Evolutionary conservation across 1,140 invertebrate species (phyloP).

Genomic region (Druon quercuslanigerum): DNA sequence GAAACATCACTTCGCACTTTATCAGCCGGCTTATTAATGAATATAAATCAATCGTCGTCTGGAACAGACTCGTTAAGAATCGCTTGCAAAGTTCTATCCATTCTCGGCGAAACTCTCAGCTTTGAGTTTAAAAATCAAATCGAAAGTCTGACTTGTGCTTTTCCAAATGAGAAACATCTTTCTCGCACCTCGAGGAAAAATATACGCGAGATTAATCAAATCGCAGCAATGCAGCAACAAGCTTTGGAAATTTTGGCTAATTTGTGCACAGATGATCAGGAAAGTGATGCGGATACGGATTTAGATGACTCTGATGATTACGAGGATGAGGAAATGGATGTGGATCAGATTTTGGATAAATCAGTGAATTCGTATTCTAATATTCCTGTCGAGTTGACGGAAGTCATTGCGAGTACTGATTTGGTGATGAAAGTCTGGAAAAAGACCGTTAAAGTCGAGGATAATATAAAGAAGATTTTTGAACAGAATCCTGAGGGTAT

Average conservation of each 20-base stretch:
- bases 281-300: constrained; percentile 72
- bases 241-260: constrained; percentile 84
- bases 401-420: constrained; percentile 75
- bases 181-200: constrained; percentile 64
- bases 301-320: constrained; percentile 73
- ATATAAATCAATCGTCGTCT: constrained; percentile 69
- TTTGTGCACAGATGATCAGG: constrained; percentile 81
- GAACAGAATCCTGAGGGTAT: constrained; percentile 73
- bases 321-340: constrained; percentile 67
- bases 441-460: constrained; percentile 73
- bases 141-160: constrained; percentile 46
- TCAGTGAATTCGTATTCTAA: constrained; percentile 63
- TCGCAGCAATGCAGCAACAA: constrained; percentile 80
- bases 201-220: constrained; percentile 72
- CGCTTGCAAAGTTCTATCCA: constrained; percentile 67
- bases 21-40: constrained; percentile 76
- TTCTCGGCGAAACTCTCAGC: constrained; percentile 73
- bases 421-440: constrained; percentile 78
- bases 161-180: constrained; percentile 59
- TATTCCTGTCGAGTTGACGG: constrained; percentile 72
- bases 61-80: constrained; percentile 60
- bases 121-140: constrained; percentile 61
- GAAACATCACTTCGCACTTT: constrained; percentile 77
- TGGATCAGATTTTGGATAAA: constrained; percentile 64
- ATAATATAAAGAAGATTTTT: constrained; percentile 75